phyloP scores from a whole-genome alignment of 2,113 vertebrate species.

The Caloenas nicobarica region DNA sequence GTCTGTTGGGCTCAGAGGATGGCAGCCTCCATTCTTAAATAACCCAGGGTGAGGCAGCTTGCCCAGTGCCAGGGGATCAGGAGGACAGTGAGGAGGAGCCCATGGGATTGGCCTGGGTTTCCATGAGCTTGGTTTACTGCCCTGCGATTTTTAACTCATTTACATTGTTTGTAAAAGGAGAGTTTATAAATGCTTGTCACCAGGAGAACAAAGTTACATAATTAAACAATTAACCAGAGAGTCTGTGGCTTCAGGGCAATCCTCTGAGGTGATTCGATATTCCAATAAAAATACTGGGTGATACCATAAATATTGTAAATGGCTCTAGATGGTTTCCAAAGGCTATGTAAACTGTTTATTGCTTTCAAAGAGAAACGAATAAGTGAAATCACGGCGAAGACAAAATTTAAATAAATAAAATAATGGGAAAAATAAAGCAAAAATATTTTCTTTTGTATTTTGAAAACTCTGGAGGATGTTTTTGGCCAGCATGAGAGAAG shows the following conservation, averaged over 20 bases:
- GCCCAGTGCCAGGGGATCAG: accelerated
- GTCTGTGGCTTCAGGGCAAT: not conserved
- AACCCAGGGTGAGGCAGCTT: not conserved
- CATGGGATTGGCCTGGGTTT: not conserved
- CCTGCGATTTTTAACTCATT: not conserved
- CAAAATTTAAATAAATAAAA: conserved; percentile 52
- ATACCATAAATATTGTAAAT: conserved; percentile 54
- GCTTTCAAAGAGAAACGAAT: not conserved
- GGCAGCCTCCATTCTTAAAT: not conserved
- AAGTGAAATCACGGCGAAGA: conserved; percentile 9
- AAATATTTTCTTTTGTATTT: conserved; percentile 47
- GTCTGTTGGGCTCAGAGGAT: not conserved
- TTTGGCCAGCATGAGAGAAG: not conserved
- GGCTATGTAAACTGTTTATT: conserved; percentile 28
- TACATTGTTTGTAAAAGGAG: not conserved
- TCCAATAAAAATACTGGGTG: conserved; percentile 32
- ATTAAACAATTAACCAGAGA: not conserved
- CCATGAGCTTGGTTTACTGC: not conserved
- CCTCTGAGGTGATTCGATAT: conserved; percentile 5
- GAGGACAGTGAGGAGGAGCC: not conserved
- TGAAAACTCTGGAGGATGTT: conserved; percentile 11
- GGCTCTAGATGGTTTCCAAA: conserved; percentile 38
- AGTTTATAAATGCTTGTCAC: conserved; percentile 3
- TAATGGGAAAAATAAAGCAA: not conserved
- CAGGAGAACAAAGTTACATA: conserved; percentile 24